phyloP scores from a whole-genome alignment of 2,888 invertebrate genomes.

The Nemurella pictetii region DNA sequence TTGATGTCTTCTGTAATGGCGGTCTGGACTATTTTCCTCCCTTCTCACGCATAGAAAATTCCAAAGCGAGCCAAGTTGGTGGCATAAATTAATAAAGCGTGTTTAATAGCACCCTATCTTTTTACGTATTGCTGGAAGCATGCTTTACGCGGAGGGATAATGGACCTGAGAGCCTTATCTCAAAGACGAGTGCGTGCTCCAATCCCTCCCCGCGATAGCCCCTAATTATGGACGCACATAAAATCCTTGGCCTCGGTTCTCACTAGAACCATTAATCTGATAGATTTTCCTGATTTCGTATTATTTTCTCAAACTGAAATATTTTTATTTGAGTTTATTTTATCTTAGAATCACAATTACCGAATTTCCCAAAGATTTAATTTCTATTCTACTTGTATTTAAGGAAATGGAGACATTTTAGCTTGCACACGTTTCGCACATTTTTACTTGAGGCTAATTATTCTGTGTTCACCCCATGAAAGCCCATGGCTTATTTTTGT shows the following conservation, averaged over 20 bases:
- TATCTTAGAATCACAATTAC: too few species aligned
- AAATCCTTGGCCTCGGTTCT: too few species aligned
- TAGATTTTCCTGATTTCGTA: too few species aligned
- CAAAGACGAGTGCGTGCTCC: neutral
- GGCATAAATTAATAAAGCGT: neutral
- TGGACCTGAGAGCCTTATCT: too few species aligned
- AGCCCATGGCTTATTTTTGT: neutral
- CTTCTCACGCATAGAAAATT: neutral
- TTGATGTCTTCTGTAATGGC: conserved; percentile 11
- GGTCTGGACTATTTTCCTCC: neutral
- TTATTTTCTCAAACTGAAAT: too few species aligned
- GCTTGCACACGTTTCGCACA: neutral
- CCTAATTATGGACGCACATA: neutral
- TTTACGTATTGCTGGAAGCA: neutral
- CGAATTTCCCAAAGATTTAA: too few species aligned
- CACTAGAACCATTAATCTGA: too few species aligned
- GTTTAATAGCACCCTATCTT: neutral
- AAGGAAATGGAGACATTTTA: neutral
- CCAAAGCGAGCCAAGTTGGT: neutral
- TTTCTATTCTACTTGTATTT: neutral
- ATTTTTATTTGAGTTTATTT: too few species aligned
- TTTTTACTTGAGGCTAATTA: neutral
- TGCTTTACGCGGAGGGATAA: neutral
- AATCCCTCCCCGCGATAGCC: neutral
- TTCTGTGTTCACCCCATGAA: neutral